A percentile compares a stretch with the other conserved stretches of the same genome.
These are phyloP conservation scores for Altica lythri DNA, from an alignment of 2,888 invertebrate species.

Conservation along the genomic window DNA sequence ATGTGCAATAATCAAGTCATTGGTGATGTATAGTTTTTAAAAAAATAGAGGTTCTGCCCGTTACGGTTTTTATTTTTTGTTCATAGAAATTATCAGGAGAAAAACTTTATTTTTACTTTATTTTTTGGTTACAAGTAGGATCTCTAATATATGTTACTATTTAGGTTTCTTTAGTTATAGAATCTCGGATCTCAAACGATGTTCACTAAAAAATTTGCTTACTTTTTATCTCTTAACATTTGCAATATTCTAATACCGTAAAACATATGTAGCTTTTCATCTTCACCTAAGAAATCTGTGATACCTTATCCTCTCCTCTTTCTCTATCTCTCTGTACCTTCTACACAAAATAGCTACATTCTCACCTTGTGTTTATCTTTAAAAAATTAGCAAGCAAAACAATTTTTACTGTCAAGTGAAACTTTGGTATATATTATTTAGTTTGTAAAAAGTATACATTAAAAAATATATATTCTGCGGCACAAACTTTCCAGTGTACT, in stretches of 20 bases:
- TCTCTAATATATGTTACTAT: conserved; percentile 43
- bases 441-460: background rate
- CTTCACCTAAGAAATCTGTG: conserved; percentile 50
- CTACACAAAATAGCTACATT: conserved; percentile 11
- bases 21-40: conserved; percentile 38
- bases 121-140: conserved; percentile 42
- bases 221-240: conserved; percentile 38
- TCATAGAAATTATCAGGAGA: conserved; percentile 25
- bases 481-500: background rate
- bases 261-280: conserved; percentile 32
- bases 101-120: conserved; percentile 26
- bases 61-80: conserved; percentile 35
- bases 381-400: conserved; percentile 2
- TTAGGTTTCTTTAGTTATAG: conserved; percentile 39
- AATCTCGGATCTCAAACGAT: conserved; percentile 49
- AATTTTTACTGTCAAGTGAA: background rate
- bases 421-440: background rate
- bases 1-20: conserved; percentile 46
- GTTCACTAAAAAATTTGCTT: conserved; percentile 42
- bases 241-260: conserved; percentile 33
- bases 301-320: conserved; percentile 40
- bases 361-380: too few relatives aligned
- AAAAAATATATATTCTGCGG: background rate
- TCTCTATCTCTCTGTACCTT: conserved; percentile 9
- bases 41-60: conserved; percentile 42